Base-by-base conservation (phyloP, 1,140 invertebrate genomes). In the Bombus pyrosoma region DNA sequence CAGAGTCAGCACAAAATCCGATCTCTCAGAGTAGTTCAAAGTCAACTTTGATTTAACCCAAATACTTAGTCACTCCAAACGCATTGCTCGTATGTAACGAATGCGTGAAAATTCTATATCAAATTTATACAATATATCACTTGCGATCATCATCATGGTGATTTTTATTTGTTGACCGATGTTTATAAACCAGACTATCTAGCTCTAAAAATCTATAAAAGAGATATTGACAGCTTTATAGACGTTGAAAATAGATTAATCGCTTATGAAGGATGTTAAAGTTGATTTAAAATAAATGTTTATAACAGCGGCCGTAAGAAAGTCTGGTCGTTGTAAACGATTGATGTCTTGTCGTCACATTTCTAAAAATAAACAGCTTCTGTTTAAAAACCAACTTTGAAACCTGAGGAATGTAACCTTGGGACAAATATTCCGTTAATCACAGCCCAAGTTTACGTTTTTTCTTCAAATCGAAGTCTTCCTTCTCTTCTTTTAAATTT, bases 21-120 rank as follows among this genome's bases (percentile, higher is more conserved):
- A 34, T 74, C n/a, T 82, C 12, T n/a, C 37, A 66, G 81, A 43
- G 32, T 64, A 37, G 59, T 71, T 74, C 81, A 74, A 64, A 74
- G 71, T 74, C 71, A 64, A 82, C 74, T 71, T 82, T 82, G 39
- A 74, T 74, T 82, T 74, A 82, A 74, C 71, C 81, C 12, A 64
- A 47, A 82, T 82, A 74, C 22, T 57, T 62, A 81, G 59, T 71
- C 37, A 34, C 34, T 9, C 32, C 22, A 41, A 59, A 39, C 28
- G 13, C 8, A 25, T 22, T 18, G 15, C 59, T 41, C 10, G 34
- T 34, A 37, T 12, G 12, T n/a, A 62, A n/a, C 28, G 28, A 62
- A 62, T n/a, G 59, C 59, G 28, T 62, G 0, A 28, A 59, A 59
- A 59, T 32, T 69, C 34, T 10, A 15, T 1, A 22, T 53, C 47